These are phyloP conservation scores for Rambutsinella grinnellia DNA, from an alignment of 2,888 invertebrate species.

Conservation along the genomic window DNA sequence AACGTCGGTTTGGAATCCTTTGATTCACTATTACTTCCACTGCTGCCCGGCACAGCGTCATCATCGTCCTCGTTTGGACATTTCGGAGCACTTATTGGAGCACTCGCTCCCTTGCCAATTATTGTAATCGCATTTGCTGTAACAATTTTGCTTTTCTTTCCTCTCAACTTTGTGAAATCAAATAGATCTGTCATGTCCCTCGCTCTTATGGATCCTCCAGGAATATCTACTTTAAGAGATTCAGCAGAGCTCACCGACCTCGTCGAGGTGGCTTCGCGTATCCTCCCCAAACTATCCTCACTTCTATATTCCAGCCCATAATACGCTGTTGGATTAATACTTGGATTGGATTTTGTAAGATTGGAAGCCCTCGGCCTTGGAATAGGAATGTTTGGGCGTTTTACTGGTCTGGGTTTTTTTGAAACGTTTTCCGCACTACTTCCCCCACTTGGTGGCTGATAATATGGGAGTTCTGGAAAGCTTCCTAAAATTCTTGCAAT, in stretches of 20 bases:
- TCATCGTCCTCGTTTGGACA: no score
- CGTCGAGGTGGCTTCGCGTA: slow-evolving; percentile 24
- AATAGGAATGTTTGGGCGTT: slow-evolving; percentile 25
- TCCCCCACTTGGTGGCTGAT: slow-evolving; percentile 16
- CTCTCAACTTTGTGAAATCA: slow-evolving; percentile 26
- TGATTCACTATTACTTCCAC: no score
- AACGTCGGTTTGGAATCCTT: slow-evolving; percentile 14
- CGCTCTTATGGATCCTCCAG: slow-evolving; percentile 26
- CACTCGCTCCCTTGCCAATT: slow-evolving; percentile 1
- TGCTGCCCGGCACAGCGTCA: no score
- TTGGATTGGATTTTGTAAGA: not conserved
- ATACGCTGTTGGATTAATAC: slow-evolving; percentile 21
- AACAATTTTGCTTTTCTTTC: slow-evolving; percentile 19
- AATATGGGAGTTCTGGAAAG: slow-evolving; percentile 46
- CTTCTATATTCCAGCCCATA: slow-evolving; percentile 9
- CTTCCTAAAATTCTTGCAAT: slow-evolving; percentile 51
- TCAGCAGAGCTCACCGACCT: slow-evolving; percentile 37
- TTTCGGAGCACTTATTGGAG: no score
- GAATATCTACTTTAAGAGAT: slow-evolving; percentile 26
- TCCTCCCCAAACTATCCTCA: slow-evolving; percentile 15
- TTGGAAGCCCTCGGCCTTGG: slow-evolving; percentile 27
- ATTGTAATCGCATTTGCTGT: slow-evolving; percentile 9
- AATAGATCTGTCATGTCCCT: slow-evolving; percentile 32
- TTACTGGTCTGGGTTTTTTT: slow-evolving; percentile 13
- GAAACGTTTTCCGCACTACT: slow-evolving; percentile 28